Evolutionary conservation across 2,797 vertebrate genomes (phyloP).

Genomic region (Falco berigora): DNA sequence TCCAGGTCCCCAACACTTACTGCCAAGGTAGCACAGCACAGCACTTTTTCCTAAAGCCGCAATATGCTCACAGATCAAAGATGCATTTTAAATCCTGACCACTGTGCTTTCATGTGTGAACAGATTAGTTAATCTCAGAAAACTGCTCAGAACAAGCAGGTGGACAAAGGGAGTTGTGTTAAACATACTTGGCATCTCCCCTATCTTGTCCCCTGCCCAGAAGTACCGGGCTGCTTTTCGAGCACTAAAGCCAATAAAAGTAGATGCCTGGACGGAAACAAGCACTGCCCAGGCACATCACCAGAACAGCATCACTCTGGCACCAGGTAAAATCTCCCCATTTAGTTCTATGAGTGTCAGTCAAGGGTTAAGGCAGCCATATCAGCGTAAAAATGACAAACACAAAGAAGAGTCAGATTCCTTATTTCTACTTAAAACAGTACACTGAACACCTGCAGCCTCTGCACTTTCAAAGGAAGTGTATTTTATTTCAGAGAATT

Average conservation of each 20-base stretch:
- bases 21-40: background rate
- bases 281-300: rapidly evolving
- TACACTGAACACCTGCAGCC: background rate
- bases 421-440: background rate
- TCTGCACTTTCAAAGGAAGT: background rate
- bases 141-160: background rate
- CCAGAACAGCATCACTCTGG: background rate
- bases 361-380: background rate
- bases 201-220: background rate
- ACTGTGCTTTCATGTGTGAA: background rate
- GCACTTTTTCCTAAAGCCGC: background rate
- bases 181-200: background rate
- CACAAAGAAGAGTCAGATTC: background rate
- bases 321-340: background rate
- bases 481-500: background rate
- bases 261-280: background rate
- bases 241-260: background rate
- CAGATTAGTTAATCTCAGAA: background rate
- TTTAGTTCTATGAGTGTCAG: background rate
- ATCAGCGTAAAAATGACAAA: background rate
- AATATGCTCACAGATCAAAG: background rate
- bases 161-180: background rate
- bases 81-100: background rate
- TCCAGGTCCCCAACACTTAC: background rate
- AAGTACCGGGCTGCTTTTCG: background rate